Percentiles rank a stretch among this genome's conserved stretches.
Evolutionary conservation across 2,797 vertebrate genomes (phyloP).

Genomic region (Schizopygopsis malacanthus): DNA sequence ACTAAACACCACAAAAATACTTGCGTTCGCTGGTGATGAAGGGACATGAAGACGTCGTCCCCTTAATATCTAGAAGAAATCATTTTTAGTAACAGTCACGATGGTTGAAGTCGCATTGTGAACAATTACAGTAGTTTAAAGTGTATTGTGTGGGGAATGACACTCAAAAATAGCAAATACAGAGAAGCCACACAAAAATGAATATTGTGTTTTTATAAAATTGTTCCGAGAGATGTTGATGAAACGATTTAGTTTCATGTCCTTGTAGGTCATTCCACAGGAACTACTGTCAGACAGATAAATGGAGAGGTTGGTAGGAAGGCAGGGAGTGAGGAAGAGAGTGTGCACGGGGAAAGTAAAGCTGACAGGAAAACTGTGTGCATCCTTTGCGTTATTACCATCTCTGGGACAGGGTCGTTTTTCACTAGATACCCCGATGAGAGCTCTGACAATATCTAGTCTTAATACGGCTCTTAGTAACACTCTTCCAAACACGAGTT

Average conservation of each 20-base stretch:
- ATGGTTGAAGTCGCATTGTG: background rate
- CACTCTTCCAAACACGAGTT: constrained; percentile 24
- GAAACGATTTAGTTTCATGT: background rate
- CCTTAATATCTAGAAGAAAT: background rate
- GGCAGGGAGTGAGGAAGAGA: constrained; percentile 23
- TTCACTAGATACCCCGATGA: constrained; percentile 95
- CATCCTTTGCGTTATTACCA: constrained; percentile 80
- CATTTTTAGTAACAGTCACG: background rate
- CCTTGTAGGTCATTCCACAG: constrained; percentile 27
- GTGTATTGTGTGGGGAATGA: background rate
- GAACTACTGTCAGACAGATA: constrained; percentile 37
- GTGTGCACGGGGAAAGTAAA: background rate
- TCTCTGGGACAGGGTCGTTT: constrained; percentile 90
- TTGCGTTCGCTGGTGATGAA: background rate
- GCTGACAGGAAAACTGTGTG: constrained; percentile 38
- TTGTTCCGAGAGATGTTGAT: background rate
- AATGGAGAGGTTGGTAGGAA: constrained; percentile 33
- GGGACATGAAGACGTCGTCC: background rate
- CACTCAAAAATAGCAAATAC: background rate
- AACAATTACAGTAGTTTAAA: background rate
- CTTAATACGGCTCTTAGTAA: constrained; percentile 30
- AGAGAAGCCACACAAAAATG: background rate
- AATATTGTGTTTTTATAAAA: background rate
- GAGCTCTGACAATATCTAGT: constrained; percentile 52
- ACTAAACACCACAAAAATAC: background rate